Percentiles rank a stretch among this genome's conserved stretches.
phyloP scores from a whole-genome alignment of 1,140 invertebrate species.

The Hyles euphorbiae region DNA sequence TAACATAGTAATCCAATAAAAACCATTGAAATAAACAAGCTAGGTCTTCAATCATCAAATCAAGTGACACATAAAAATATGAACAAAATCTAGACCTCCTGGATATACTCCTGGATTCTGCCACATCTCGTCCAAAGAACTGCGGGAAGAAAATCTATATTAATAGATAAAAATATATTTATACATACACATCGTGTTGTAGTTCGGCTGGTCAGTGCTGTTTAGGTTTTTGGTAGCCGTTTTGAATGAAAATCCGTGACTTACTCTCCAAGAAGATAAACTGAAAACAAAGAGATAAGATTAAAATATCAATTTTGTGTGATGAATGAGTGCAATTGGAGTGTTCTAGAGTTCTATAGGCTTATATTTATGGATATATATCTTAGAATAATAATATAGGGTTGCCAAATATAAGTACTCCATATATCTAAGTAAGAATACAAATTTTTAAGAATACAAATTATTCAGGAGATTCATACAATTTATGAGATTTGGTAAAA shows the following conservation, averaged over 20 bases:
- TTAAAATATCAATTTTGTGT: background rate
- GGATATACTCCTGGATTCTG: conserved; percentile 68
- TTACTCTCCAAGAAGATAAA: conserved; percentile 24
- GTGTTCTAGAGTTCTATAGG: background rate
- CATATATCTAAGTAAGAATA: too few species aligned
- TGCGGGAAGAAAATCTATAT: conserved; percentile 47
- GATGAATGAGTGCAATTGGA: too few species aligned
- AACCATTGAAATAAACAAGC: too few species aligned
- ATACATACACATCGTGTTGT: conserved; percentile 74
- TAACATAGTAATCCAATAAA: too few species aligned
- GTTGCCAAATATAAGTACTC: too few species aligned
- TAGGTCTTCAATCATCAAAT: too few species aligned
- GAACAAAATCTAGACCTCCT: conserved; percentile 50
- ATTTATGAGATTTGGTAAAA: too few species aligned
- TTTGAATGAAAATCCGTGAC: conserved; percentile 40
- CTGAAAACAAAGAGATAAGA: conserved; percentile 6
- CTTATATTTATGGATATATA: too few species aligned
- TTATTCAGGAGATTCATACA: too few species aligned
- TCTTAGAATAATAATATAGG: too few species aligned
- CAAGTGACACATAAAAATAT: too few species aligned
- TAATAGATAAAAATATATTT: conserved; percentile 32
- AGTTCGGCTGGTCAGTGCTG: conserved; percentile 54
- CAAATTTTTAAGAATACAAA: too few species aligned
- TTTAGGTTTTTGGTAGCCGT: conserved; percentile 60
- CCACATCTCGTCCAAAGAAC: conserved; percentile 59